Evolutionary conservation across 1,140 invertebrate species (phyloP).

Genomic region (Musca vetustissima): DNA sequence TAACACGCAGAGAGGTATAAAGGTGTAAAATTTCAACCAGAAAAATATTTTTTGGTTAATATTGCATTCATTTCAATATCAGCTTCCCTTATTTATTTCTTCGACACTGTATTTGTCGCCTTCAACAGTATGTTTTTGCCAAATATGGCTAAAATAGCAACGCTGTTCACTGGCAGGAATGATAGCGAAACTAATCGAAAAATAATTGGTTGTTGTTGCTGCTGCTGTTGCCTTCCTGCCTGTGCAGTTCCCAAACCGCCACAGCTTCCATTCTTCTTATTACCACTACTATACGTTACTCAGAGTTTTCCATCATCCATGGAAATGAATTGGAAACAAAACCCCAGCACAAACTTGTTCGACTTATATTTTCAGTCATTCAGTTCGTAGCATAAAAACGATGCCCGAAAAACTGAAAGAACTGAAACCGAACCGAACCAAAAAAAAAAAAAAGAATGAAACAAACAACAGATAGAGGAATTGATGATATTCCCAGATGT

Average conservation of each 20-base stretch:
- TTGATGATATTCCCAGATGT: conserved; percentile 50
- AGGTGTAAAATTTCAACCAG: no score
- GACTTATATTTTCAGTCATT: conserved; percentile 13
- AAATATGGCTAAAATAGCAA: conserved; percentile 30
- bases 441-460: conserved; percentile 43
- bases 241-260: conserved; percentile 24
- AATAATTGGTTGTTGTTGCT: conserved; percentile 52
- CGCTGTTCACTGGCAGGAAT: conserved; percentile 40
- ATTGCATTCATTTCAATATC: no score
- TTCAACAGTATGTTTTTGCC: conserved; percentile 31
- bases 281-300: not conserved
- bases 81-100: no score
- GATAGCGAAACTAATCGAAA: conserved; percentile 56
- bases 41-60: no score
- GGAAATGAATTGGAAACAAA: conserved; percentile 3
- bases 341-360: not conserved
- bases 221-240: no score
- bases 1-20: no score
- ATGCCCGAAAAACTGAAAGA: no score
- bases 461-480: conserved; percentile 34
- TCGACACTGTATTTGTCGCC: no score
- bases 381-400: not conserved
- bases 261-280: conserved; percentile 1
- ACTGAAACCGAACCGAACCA: not conserved
- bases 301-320: not conserved